Percentiles rank a stretch among this genome's conserved stretches.
phyloP scores from a whole-genome alignment of 2,888 invertebrate species.

The Eupeodes luniger region DNA sequence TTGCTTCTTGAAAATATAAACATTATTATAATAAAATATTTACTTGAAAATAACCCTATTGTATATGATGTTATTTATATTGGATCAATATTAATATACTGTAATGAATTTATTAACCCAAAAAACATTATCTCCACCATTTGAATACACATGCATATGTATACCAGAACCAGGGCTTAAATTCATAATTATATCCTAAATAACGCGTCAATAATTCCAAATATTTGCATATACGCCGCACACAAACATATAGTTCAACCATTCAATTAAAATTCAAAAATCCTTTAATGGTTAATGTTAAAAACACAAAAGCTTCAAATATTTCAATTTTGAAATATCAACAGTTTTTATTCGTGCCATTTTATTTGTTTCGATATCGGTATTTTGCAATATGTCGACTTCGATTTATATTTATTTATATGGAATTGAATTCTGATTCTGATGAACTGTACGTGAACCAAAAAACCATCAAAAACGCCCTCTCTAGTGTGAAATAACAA shows the following conservation, averaged over 20 bases:
- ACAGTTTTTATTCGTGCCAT: background rate
- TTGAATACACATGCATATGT: no score
- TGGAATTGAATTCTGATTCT: background rate
- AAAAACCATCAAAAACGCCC: no score
- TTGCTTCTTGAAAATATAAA: no score
- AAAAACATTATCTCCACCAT: no score
- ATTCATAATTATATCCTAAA: constrained; percentile 15
- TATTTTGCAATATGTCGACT: background rate
- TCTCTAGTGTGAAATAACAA: background rate
- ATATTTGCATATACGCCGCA: background rate
- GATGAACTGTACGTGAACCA: no score
- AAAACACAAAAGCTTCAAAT: background rate
- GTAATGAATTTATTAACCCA: no score
- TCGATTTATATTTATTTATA: background rate
- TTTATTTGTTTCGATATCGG: background rate
- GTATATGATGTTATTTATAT: no score
- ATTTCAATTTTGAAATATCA: background rate
- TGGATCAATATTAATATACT: no score
- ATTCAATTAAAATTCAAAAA: background rate
- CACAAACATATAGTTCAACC: background rate
- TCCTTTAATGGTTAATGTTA: background rate
- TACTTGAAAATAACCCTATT: no score
- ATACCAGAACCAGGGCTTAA: background rate
- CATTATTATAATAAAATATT: no score
- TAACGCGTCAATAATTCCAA: constrained; percentile 33